These are phyloP conservation scores for Stomatorhinus ivindoensis DNA, from an alignment of 2,113 vertebrate genomes.

Conservation along the genomic window DNA sequence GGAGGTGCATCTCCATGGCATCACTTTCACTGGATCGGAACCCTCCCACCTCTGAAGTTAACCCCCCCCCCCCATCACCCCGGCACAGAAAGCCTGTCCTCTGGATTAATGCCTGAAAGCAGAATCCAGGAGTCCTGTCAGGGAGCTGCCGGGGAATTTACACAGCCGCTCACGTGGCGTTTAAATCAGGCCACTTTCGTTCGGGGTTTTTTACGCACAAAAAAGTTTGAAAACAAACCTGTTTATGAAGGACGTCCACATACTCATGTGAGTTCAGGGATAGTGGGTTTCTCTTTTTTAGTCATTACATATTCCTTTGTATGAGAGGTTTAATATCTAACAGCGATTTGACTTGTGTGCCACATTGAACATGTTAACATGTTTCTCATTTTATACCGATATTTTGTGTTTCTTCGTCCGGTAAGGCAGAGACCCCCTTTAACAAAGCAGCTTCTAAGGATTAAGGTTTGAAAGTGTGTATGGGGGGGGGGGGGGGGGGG, in stretches of 20 bases:
- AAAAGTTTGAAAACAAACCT: constrained; percentile 1
- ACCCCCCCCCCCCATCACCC: neutral
- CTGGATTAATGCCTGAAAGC: constrained; percentile 10
- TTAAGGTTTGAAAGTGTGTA: neutral
- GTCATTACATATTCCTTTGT: neutral
- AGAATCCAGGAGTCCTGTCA: constrained; percentile 1
- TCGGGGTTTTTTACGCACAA: neutral
- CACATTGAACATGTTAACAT: neutral
- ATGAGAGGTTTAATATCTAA: neutral
- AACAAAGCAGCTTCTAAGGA: neutral
- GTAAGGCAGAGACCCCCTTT: neutral
- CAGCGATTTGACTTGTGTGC: neutral
- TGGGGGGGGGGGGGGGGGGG: neutral
- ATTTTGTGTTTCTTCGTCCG: neutral
- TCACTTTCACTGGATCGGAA: neutral
- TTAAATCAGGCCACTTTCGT: neutral
- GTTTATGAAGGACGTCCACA: neutral
- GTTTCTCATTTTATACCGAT: neutral
- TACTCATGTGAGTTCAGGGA: neutral
- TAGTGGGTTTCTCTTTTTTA: neutral
- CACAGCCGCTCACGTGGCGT: neutral
- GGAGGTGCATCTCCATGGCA: neutral
- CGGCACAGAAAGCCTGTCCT: neutral
- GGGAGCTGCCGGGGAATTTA: neutral
- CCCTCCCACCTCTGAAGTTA: neutral